These are phyloP conservation scores for Volucella inanis DNA, from an alignment of 2,888 invertebrate genomes.

Conservation along the genomic window DNA sequence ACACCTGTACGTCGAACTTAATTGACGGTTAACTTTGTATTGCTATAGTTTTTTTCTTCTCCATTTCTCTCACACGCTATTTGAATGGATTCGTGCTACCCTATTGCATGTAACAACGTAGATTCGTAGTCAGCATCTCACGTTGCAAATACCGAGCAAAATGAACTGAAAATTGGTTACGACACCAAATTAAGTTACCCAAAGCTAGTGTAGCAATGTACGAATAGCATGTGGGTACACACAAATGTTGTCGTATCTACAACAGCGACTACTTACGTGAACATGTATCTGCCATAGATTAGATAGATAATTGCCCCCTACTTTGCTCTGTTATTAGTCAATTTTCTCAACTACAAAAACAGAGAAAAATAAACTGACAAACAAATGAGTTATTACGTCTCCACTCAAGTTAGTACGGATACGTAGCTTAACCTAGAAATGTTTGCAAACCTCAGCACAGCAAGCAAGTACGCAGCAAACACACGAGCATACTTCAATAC, in stretches of 20 bases:
- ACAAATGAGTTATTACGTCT: conserved; percentile 35
- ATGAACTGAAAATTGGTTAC: conserved; percentile 69
- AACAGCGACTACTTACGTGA: neutral
- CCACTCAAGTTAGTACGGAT: neutral
- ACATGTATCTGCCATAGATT: conserved; percentile 51
- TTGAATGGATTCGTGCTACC: conserved; percentile 21
- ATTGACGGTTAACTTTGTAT: conserved; percentile 51
- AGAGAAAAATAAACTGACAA: conserved; percentile 27
- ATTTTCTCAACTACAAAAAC: conserved; percentile 5
- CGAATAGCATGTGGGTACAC: too few relatives aligned
- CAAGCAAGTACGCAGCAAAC: too few relatives aligned
- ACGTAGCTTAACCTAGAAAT: conserved; percentile 52
- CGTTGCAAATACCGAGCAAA: conserved; percentile 61
- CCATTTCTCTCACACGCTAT: conserved; percentile 3
- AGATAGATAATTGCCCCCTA: conserved; percentile 39
- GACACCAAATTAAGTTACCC: conserved; percentile 59
- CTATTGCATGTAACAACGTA: conserved; percentile 33
- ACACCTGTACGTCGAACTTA: conserved; percentile 62
- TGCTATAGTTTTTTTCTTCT: neutral
- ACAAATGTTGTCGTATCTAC: too few relatives aligned
- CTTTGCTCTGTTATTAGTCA: conserved; percentile 47
- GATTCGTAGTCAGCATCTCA: neutral
- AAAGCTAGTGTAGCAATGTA: conserved; percentile 35
- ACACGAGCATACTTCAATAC: too few relatives aligned
- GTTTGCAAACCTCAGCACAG: neutral